Evolutionary conservation across 2,797 vertebrate genomes (phyloP).

Genomic region (Ibycter americanus): DNA sequence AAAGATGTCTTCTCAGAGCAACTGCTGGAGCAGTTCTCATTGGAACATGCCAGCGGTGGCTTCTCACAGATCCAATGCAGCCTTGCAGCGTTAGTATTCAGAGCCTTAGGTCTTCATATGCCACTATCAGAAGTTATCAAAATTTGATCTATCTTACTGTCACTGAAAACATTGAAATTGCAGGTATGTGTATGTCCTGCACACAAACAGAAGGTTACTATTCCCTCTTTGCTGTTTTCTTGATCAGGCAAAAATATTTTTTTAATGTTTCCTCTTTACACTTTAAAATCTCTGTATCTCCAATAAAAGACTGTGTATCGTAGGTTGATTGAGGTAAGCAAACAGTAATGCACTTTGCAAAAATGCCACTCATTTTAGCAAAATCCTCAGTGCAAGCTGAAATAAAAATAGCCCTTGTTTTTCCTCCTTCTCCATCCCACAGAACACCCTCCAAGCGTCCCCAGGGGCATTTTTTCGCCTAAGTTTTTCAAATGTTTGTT

Average conservation of each 20-base stretch:
- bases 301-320: neutral
- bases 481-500: neutral
- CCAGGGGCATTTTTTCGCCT: neutral
- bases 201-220: neutral
- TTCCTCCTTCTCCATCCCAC: neutral
- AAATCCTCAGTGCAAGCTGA: neutral
- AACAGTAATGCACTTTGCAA: neutral
- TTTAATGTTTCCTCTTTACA: neutral
- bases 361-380: neutral
- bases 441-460: neutral
- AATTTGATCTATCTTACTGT: neutral
- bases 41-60: neutral
- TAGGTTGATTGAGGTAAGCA: neutral
- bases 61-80: neutral
- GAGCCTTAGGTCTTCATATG: neutral
- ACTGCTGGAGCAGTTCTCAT: neutral
- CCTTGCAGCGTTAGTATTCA: neutral
- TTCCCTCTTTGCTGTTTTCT: neutral
- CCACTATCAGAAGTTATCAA: neutral
- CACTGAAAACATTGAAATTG: neutral
- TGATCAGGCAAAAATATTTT: neutral
- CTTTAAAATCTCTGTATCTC: neutral
- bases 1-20: neutral
- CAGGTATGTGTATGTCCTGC: accelerated
- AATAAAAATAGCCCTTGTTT: neutral